Evolutionary conservation across 2,113 vertebrate species (phyloP).

Genomic region (Clarias gariepinus): DNA sequence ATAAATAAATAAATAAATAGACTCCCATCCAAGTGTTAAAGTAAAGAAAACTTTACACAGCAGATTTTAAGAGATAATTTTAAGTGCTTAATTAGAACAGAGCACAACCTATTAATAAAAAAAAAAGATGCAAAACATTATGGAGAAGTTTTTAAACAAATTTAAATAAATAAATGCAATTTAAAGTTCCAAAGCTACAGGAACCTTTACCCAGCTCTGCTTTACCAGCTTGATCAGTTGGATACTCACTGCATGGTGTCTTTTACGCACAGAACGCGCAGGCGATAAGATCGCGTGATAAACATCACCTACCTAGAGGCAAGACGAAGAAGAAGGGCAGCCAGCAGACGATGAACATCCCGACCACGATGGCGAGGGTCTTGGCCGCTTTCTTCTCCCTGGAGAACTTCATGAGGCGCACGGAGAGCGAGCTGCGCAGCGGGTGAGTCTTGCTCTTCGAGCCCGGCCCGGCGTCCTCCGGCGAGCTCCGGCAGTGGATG

Average conservation of each 20-base stretch:
- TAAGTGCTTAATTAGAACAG: too few species aligned
- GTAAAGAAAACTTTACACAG: too few species aligned
- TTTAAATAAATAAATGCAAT: not conserved
- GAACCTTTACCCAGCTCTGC: too few species aligned
- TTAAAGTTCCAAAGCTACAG: not conserved
- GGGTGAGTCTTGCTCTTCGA: slow-evolving; percentile 82
- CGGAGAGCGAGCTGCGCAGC: slow-evolving; percentile 89
- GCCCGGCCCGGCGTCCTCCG: slow-evolving; percentile 76
- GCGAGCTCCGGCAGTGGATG: slow-evolving; percentile 86
- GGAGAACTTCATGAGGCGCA: slow-evolving; percentile 96
- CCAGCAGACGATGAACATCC: slow-evolving; percentile 98
- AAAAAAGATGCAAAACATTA: not conserved
- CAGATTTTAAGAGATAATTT: too few species aligned
- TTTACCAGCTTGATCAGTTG: not conserved
- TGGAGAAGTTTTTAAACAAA: too few species aligned
- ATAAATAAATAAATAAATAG: too few species aligned
- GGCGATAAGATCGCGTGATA: not conserved
- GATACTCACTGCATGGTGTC: not conserved
- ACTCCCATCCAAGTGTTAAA: too few species aligned
- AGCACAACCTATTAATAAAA: too few species aligned
- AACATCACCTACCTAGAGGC: slow-evolving; percentile 84
- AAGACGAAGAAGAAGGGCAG: slow-evolving; percentile 97
- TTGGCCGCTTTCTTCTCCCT: slow-evolving; percentile 97
- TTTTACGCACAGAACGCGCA: not conserved
- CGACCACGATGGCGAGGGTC: slow-evolving; percentile 95